A percentile compares a stretch with the other conserved stretches of the same genome.
phyloP scores from a whole-genome alignment of 2,113 vertebrate species.

The Montifringilla adamsi region DNA sequence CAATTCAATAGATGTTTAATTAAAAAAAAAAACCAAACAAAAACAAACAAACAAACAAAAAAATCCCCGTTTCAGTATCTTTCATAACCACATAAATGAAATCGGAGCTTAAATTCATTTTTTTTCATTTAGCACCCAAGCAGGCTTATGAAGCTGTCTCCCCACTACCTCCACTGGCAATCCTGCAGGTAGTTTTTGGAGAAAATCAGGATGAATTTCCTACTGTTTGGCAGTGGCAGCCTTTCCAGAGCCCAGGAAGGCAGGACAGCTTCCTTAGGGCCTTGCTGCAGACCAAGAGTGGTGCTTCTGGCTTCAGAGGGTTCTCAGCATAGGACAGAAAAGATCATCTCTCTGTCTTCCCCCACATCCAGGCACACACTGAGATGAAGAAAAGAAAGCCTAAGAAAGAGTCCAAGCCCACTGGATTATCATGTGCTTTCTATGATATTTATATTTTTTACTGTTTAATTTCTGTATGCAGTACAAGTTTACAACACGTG shows the following conservation, averaged over 20 bases:
- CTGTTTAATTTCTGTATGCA: background rate
- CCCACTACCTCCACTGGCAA: background rate
- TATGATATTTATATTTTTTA: background rate
- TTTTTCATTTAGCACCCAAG: background rate
- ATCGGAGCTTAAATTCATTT: background rate
- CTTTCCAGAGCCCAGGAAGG: background rate
- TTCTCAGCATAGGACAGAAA: background rate
- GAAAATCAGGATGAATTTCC: background rate
- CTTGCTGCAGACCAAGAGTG: background rate
- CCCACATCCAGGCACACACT: background rate
- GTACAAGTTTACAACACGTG: background rate
- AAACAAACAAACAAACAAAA: background rate
- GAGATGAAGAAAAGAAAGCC: background rate
- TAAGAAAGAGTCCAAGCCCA: background rate
- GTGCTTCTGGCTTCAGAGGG: background rate
- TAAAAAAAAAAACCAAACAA: background rate
- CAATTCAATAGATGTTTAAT: background rate
- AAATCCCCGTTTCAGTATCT: background rate
- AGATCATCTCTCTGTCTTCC: background rate
- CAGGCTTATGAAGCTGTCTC: background rate
- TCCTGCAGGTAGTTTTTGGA: background rate
- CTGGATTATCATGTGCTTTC: background rate
- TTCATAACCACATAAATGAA: background rate
- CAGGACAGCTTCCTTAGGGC: background rate
- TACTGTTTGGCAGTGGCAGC: fast-evolving